Conservation (phyloP, 2,113 vertebrate genomes). For the Australoheros scitulus region DNA sequence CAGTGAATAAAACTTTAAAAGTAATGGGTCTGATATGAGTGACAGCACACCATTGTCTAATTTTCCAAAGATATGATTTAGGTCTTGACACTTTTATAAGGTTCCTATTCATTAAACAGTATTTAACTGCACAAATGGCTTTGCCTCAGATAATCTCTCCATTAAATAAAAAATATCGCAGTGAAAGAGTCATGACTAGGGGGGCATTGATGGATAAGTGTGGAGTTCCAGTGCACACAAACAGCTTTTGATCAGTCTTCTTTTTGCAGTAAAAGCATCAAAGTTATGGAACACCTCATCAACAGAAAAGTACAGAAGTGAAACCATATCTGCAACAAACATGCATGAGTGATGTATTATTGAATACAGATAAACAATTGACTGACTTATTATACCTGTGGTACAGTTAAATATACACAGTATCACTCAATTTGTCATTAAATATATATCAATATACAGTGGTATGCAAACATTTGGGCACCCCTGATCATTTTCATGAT, state of each 20-base stretch:
- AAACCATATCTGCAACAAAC: background rate
- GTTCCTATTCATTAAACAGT: conserved; percentile 11
- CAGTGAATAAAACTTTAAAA: background rate
- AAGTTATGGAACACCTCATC: background rate
- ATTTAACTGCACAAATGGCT: background rate
- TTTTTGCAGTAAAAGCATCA: background rate
- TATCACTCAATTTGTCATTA: background rate
- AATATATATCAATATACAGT: background rate
- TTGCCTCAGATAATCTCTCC: background rate
- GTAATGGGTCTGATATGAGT: background rate
- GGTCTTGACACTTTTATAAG: background rate
- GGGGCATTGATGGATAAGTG: background rate
- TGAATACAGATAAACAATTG: background rate
- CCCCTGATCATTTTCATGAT: too few relatives aligned
- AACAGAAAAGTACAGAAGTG: background rate
- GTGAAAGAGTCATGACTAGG: background rate
- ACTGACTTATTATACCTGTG: background rate
- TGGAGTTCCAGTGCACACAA: background rate
- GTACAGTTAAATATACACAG: background rate
- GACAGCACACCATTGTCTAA: background rate
- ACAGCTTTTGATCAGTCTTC: background rate
- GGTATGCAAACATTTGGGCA: too few relatives aligned
- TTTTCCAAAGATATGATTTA: background rate
- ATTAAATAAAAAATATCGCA: conserved; percentile 1
- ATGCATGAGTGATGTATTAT: background rate